phyloP scores from a whole-genome alignment of 1,140 invertebrate species.

The Drosophila carrolli region DNA sequence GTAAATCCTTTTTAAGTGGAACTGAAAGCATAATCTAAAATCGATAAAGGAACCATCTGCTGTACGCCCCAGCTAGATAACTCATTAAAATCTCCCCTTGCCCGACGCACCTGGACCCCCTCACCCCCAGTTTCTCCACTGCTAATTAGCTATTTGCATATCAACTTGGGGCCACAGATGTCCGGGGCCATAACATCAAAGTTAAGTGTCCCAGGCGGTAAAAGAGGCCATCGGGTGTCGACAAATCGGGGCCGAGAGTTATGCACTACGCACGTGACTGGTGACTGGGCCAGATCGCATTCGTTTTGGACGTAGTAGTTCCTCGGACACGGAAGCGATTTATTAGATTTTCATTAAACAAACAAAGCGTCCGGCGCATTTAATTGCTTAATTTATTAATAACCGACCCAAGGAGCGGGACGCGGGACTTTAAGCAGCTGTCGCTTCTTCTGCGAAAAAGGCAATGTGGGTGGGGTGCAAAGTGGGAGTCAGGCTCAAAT shows the following conservation, averaged over 20 bases:
- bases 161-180: conserved; percentile 59
- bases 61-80: conserved; percentile 20
- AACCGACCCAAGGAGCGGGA: conserved; percentile 38
- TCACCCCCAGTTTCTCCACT: neutral
- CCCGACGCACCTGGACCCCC: conserved; percentile 17
- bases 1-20: conserved; percentile 1
- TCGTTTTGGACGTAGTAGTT: conserved; percentile 13
- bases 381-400: conserved; percentile 82
- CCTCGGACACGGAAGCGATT: conserved; percentile 62
- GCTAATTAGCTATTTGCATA: conserved; percentile 64
- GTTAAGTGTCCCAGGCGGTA: conserved; percentile 44
- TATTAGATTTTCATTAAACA: conserved; percentile 77
- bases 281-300: conserved; percentile 52
- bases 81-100: conserved; percentile 23
- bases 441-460: conserved; percentile 20
- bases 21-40: conserved; percentile 28
- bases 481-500: conserved; percentile 58
- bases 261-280: conserved; percentile 74
- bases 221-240: conserved; percentile 15
- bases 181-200: conserved; percentile 55
- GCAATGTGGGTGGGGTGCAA: neutral
- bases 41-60: conserved; percentile 35
- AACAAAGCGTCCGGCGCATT: conserved; percentile 72
- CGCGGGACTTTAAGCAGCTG: conserved; percentile 45
- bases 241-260: conserved; percentile 51